Percentiles rank a stretch among this genome's conserved stretches.
These are phyloP conservation scores for Oreochromis aureus DNA, from an alignment of 2,113 vertebrate genomes.

Conservation along the genomic window DNA sequence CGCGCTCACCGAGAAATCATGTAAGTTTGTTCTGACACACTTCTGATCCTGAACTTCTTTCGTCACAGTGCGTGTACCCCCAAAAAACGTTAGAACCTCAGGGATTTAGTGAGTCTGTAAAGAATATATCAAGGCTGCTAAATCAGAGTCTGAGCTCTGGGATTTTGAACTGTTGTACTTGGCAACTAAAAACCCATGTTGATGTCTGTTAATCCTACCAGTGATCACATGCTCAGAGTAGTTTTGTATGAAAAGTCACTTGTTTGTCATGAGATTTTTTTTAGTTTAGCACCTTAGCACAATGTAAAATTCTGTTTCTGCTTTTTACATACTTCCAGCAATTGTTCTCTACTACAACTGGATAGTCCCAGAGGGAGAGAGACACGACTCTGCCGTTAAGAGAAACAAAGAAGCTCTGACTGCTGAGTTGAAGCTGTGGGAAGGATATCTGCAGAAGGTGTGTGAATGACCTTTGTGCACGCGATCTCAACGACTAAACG, in stretches of 20 bases:
- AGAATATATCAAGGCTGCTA: too few species aligned
- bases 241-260: rapidly evolving
- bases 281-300: not conserved
- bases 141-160: too few species aligned
- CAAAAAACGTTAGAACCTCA: too few species aligned
- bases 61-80: too few species aligned
- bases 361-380: slow-evolving; percentile 64
- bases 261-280: not conserved
- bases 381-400: slow-evolving; percentile 62
- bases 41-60: not conserved
- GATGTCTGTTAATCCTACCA: not conserved
- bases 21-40: not conserved
- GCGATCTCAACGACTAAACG: not conserved
- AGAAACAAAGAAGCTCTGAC: slow-evolving; percentile 55
- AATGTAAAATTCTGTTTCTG: not conserved
- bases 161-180: too few species aligned
- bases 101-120: too few species aligned
- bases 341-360: slow-evolving; percentile 49
- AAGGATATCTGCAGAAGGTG: slow-evolving; percentile 50
- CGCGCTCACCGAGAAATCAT: slow-evolving; percentile 36
- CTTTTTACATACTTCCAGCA: not conserved
- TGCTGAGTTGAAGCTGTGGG: slow-evolving; percentile 66
- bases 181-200: too few species aligned
- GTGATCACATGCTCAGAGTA: not conserved
- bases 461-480: not conserved